Percentiles rank a stretch among this genome's conserved stretches.
Evolutionary conservation across 2,888 invertebrate genomes (phyloP).

Genomic region (Stenolophus ochropezus): DNA sequence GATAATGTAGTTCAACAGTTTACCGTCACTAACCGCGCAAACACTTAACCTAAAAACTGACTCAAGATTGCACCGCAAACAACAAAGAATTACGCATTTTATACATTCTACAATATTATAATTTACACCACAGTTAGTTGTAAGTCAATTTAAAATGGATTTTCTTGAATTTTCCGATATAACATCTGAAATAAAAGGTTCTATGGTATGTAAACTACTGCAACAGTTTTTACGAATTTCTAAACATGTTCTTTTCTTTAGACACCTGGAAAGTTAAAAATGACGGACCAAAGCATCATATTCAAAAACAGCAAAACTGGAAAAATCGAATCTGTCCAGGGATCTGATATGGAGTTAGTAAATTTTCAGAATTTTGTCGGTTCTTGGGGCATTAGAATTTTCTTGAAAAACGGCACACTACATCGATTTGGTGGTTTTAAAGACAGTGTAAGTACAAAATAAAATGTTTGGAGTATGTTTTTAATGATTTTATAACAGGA

Average conservation of each 20-base stretch:
- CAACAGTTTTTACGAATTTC: too few species aligned
- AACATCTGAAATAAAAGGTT: conserved; percentile 88
- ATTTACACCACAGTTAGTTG: not conserved
- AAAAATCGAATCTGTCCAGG: conserved; percentile 92
- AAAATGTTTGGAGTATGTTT: not conserved
- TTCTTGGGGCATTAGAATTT: conserved; percentile 91
- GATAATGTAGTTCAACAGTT: too few species aligned
- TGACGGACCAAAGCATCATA: conserved; percentile 91
- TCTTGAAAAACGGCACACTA: conserved; percentile 91
- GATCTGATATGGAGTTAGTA: conserved; percentile 90
- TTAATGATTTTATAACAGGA: conserved; percentile 77
- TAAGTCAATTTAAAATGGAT: conserved; percentile 77
- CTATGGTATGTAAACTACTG: conserved; percentile 91
- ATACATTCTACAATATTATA: not conserved
- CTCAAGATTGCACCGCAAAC: too few species aligned
- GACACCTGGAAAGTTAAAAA: conserved; percentile 93
- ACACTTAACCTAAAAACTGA: too few species aligned
- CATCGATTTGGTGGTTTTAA: conserved; percentile 96
- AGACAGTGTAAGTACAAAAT: conserved; percentile 80
- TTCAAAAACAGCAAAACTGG: conserved; percentile 98
- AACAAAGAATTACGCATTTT: not conserved
- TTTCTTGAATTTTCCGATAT: conserved; percentile 92
- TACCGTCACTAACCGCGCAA: too few species aligned
- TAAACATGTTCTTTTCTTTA: conserved; percentile 74
- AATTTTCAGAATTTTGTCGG: conserved; percentile 95